These are phyloP conservation scores for Cynopterus sphinx DNA, from an alignment of 2,797 vertebrate genomes.

Conservation along the genomic window DNA sequence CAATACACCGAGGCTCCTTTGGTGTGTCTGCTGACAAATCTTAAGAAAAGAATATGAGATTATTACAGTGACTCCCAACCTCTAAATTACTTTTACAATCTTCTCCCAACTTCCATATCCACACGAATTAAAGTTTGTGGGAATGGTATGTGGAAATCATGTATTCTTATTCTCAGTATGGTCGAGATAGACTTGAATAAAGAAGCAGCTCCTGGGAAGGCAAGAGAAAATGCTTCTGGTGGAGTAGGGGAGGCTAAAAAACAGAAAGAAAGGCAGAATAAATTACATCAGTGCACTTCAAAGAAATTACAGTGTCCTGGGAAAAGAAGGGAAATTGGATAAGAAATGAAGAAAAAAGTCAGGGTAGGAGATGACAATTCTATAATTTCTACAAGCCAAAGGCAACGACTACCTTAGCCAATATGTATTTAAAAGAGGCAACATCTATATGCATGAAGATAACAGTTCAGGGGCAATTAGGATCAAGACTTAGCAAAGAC, in stretches of 20 bases:
- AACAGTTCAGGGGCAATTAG: not conserved
- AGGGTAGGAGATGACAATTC: not conserved
- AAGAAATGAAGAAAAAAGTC: not conserved
- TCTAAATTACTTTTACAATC: not conserved
- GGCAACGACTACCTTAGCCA: not conserved
- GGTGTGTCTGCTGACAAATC: not conserved
- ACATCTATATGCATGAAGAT: not conserved
- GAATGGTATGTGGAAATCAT: not conserved
- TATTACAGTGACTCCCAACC: not conserved
- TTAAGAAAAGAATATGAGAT: not conserved
- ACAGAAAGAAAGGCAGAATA: not conserved
- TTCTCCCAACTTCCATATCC: not conserved
- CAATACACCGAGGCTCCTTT: not conserved
- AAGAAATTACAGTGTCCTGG: not conserved
- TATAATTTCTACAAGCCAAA: constrained; percentile 15
- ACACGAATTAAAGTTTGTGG: not conserved
- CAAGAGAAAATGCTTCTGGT: not conserved
- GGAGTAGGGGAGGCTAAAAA: not conserved
- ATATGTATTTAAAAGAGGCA: not conserved
- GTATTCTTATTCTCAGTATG: not conserved
- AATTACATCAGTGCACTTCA: not conserved
- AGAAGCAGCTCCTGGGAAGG: not conserved
- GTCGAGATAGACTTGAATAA: not conserved
- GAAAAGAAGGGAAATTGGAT: not conserved
- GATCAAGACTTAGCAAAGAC: not conserved